Conservation (phyloP, 2,113 vertebrate species). For the Haliaeetus leucogaster region DNA sequence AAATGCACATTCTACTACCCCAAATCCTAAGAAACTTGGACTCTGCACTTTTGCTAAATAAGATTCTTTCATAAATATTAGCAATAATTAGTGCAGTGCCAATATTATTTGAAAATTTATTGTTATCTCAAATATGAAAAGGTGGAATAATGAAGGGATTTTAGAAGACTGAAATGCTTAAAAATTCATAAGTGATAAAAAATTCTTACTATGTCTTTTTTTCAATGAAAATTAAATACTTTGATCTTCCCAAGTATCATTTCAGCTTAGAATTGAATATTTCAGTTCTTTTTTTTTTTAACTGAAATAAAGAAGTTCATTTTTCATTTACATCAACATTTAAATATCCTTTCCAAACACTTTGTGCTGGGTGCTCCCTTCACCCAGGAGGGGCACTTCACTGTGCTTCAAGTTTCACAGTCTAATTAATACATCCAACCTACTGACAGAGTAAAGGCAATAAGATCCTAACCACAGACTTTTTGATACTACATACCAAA, state of each 20-base stretch:
- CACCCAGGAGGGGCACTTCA: not conserved
- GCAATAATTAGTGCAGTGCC: not conserved
- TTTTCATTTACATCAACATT: not conserved
- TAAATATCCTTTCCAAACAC: not conserved
- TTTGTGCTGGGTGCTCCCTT: not conserved
- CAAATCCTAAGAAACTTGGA: not conserved
- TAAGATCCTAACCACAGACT: not conserved
- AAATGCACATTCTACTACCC: not conserved
- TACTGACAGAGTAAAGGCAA: not conserved
- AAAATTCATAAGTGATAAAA: not conserved
- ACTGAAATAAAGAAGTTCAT: not conserved
- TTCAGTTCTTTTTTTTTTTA: not conserved
- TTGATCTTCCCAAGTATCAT: not conserved
- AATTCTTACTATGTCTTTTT: not conserved
- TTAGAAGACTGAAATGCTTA: not conserved
- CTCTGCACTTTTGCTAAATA: not conserved
- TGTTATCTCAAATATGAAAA: not conserved
- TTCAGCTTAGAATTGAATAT: not conserved
- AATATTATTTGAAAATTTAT: not conserved
- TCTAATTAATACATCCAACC: not conserved
- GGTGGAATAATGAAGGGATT: not conserved
- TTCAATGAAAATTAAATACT: not conserved
- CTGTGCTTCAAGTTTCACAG: not conserved
- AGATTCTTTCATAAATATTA: not conserved
- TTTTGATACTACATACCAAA: not conserved